These are phyloP conservation scores for Conopomorpha cramerella DNA, from an alignment of 1,140 invertebrate genomes.

Conservation along the genomic window DNA sequence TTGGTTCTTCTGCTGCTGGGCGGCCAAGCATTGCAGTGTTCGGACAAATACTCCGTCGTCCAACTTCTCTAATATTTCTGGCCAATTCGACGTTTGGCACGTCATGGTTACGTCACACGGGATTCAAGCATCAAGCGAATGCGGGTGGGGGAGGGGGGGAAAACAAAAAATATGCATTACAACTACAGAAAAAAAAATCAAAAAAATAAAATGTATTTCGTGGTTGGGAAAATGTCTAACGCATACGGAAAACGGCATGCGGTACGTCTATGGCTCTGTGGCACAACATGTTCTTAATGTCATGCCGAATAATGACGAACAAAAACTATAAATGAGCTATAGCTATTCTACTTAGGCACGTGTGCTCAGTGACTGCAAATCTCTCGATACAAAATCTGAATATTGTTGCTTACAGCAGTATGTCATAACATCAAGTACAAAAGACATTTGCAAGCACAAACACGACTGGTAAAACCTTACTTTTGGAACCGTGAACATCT, in stretches of 20 bases:
- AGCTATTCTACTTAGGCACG: too few relatives aligned
- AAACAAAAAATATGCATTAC: conserved; percentile 61
- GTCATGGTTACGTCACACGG: conserved; percentile 52
- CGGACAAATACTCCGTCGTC: conserved; percentile 81
- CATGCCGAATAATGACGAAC: too few relatives aligned
- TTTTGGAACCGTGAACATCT: too few relatives aligned
- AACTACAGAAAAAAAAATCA: conserved; percentile 54
- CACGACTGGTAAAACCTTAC: too few relatives aligned
- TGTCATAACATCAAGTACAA: too few relatives aligned
- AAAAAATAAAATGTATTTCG: conserved; percentile 17
- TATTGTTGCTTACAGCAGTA: too few relatives aligned
- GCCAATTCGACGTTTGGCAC: conserved; percentile 19
- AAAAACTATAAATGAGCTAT: too few relatives aligned
- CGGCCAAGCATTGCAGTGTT: conserved; percentile 77
- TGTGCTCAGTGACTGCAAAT: too few relatives aligned
- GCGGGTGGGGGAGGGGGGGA: conserved; percentile 38
- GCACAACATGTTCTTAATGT: too few relatives aligned
- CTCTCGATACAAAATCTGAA: too few relatives aligned
- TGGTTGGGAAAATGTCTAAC: conserved; percentile 61
- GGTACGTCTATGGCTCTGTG: conserved; percentile 58
- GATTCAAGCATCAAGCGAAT: conserved; percentile 57
- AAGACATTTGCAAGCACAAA: too few relatives aligned
- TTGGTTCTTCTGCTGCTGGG: conserved; percentile 71
- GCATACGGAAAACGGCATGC: conserved; percentile 30
- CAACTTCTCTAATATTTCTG: conserved; percentile 57